Conservation (phyloP, 2,113 vertebrate species). For the Asarcornis scutulata region DNA sequence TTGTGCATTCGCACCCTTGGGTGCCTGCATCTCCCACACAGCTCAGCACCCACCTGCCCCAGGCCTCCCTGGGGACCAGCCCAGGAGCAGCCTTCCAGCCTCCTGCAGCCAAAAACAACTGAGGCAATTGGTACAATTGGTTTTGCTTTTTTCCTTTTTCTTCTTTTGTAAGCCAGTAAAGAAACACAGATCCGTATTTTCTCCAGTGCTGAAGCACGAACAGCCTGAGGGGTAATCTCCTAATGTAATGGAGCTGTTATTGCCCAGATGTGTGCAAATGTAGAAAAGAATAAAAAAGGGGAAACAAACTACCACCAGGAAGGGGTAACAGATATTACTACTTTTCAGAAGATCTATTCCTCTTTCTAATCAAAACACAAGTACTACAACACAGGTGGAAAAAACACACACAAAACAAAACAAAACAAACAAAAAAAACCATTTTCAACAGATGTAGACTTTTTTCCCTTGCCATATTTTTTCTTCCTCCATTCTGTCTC, state of each 20-base stretch:
- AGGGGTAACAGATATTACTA: not conserved
- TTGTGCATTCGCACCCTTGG: fast-evolving
- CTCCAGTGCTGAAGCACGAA: not conserved
- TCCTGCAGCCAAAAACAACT: not conserved
- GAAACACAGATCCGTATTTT: not conserved
- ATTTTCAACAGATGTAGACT: not conserved
- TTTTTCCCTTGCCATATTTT: not conserved
- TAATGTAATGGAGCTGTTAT: not conserved
- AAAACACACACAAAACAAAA: not conserved
- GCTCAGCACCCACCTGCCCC: not conserved
- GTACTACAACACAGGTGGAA: not conserved
- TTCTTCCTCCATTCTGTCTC: not conserved
- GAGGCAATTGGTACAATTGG: not conserved
- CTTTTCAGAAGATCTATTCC: not conserved
- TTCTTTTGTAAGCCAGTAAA: not conserved
- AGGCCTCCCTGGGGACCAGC: not conserved
- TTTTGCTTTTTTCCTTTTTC: not conserved
- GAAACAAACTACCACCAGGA: not conserved
- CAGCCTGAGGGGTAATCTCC: not conserved
- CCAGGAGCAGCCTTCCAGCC: not conserved
- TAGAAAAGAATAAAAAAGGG: not conserved
- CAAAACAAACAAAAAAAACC: not conserved
- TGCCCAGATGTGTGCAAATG: not conserved
- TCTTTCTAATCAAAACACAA: not conserved
- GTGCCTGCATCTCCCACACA: not conserved